These are phyloP conservation scores for Palythoa grandiflora DNA, from an alignment of 92 coral and sea anemone genomes.

Conservation along the genomic window DNA sequence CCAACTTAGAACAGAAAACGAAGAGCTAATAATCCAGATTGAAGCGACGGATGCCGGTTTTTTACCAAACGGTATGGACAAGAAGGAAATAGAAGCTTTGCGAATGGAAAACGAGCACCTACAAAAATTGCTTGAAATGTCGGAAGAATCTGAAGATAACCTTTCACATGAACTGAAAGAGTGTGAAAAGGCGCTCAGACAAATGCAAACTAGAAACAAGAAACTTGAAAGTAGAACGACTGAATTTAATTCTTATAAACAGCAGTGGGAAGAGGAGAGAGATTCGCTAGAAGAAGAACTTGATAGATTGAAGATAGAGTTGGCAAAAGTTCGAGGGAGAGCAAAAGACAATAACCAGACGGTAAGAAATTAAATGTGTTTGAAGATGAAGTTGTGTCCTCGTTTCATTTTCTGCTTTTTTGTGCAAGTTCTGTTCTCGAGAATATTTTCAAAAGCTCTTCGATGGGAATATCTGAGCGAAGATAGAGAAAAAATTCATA, in stretches of 20 bases:
- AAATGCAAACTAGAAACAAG: constrained; percentile 64
- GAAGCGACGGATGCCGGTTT: constrained; percentile 47
- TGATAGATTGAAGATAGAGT: constrained; percentile 55
- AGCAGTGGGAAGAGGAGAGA: constrained; percentile 70
- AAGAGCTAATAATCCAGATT: constrained; percentile 62
- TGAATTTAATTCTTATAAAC: constrained; percentile 59
- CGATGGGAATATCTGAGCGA: too few species aligned
- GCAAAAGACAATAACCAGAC: constrained; percentile 26
- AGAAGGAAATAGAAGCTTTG: constrained; percentile 59
- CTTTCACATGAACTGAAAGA: constrained; percentile 76
- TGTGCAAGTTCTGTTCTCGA: too few species aligned
- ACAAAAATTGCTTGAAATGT: constrained; percentile 82
- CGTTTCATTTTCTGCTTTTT: background rate
- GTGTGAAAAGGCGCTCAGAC: constrained; percentile 63
- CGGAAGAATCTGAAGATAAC: constrained; percentile 84
- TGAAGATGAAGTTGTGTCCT: background rate
- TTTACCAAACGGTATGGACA: constrained; percentile 45
- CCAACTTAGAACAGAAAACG: constrained; percentile 69
- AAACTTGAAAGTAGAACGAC: constrained; percentile 51
- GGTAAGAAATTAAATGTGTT: constrained; percentile 18
- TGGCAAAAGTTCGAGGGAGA: background rate
- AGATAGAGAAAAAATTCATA: too few species aligned
- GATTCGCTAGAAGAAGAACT: constrained; percentile 75
- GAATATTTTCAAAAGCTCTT: too few species aligned
- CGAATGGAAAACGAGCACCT: constrained; percentile 72